Evolutionary conservation across 2,888 invertebrate species (phyloP), one percentile per base, ranked within the genome.

Genomic region (Drosophila fulvimacula): DNA sequence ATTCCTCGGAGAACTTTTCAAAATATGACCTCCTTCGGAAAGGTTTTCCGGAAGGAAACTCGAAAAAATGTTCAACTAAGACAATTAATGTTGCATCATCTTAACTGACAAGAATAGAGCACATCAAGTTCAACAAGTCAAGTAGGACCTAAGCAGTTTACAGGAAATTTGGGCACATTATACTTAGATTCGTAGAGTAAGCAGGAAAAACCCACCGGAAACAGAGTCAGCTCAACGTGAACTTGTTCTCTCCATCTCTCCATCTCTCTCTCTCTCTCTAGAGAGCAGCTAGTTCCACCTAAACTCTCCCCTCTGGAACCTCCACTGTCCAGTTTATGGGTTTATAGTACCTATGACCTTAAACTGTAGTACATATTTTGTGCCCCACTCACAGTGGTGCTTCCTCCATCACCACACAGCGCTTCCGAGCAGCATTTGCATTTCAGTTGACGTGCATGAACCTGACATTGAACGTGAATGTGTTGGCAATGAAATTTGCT

Each of bases 401-500:
- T 15, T 17, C 3, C 19, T 15, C 5, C 27, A n/a, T 27, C n/a
- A 9, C 5, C 27, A 5, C 21, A 39, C 11, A 19, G 1, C 13
- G 41, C 36, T 32, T 39, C 32, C 46, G 24, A 49, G 32, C 38
- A 42, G 38, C 67, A 69, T 78, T 76, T 82, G 76, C 74, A 79
- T 83, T 82, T 63, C 56, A 61, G 48, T 55, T 64, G 70, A 72
- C 70, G 81, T 73, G 69, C 74, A 82, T 86, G 88, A 88, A 88
- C 84, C 83, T 88, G 86, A 86, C 86, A 86, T 88, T 86, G 86
- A 88, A 86, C 81, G 80, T 83, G 87, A 82, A 82, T 76, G 74
- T 77, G 72, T 41, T 85, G 87, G 89, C 84, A 86, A 84, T 86
- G 86, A 83, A 86, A 80, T 58, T 73, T 81, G 76, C 76, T 75